Conservation (phyloP, 2,113 vertebrate genomes). For the Octodon degus region DNA sequence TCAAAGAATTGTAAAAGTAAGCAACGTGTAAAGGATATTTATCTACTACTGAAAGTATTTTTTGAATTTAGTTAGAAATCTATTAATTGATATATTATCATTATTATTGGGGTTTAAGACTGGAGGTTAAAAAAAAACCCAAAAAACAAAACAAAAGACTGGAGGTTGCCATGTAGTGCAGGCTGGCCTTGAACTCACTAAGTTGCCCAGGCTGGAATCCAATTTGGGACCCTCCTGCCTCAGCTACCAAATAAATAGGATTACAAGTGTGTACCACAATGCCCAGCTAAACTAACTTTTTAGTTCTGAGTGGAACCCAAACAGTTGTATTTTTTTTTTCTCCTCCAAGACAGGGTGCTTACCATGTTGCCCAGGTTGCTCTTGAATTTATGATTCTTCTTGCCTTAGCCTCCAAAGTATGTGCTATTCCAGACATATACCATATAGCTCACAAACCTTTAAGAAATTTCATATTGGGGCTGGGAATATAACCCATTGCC, state of each 20-base stretch:
- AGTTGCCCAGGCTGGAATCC: not conserved
- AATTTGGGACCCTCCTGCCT: not conserved
- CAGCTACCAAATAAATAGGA: not conserved
- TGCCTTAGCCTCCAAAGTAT: not conserved
- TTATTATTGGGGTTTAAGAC: not conserved
- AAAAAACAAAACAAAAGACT: too few species aligned
- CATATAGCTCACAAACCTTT: not conserved
- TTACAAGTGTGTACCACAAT: not conserved
- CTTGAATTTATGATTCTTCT: not conserved
- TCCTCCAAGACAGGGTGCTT: not conserved
- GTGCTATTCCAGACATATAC: not conserved
- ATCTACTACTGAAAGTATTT: not conserved
- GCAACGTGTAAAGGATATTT: slow-evolving; percentile 35
- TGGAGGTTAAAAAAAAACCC: not conserved
- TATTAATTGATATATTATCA: slow-evolving; percentile 38
- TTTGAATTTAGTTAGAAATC: not conserved
- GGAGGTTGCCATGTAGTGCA: not conserved
- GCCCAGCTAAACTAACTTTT: not conserved
- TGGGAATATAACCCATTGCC: not conserved
- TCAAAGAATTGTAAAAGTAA: slow-evolving; percentile 45
- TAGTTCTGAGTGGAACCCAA: not conserved
- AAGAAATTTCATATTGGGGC: slow-evolving; percentile 10
- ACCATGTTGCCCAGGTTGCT: not conserved
- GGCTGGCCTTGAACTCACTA: not conserved
- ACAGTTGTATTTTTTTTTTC: not conserved